Base-by-base conservation (phyloP, 1,140 invertebrate species). In the Bombus waltoni region DNA sequence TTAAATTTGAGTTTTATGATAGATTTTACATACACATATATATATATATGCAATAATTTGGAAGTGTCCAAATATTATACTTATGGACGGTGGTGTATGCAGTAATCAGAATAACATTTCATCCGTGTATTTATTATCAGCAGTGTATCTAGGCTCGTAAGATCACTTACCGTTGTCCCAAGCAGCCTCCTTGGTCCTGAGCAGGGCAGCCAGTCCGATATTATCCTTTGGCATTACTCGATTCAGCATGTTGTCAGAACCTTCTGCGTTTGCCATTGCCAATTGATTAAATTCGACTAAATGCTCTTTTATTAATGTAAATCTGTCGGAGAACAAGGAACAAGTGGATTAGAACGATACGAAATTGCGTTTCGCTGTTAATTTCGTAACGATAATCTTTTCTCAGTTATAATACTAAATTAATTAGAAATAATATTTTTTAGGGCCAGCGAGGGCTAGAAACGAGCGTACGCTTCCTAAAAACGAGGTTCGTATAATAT, bases 161-260 rank as follows among this genome's bases (percentile, higher is more conserved):
- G 22, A 32, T 65, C 77, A 95, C 96, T 96, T 94, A 97, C 98
- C 97, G 94, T 98, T 98, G 90, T 99, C 98, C 98, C 98, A 99
- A 11, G 98, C 98, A 81, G 97, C 97, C 93, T 99, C 98, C 92
- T 98, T 99, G 1, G 98, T 99, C 96, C 99, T 98, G 25, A 99
- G 96, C 83, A 99, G 95, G 8, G 99, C 99, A 22, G 98, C 98
- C 83, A 99, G 95, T 18, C 99, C 99, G 92, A 99, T 99, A 95
- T 99, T 99, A 94, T 99, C 99, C 94, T 99, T 99, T 28, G 99
- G 99, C 99, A 99, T 99, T 38, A 99, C 99, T 91, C 99, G 96
- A 95, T 99, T 99, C 88, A 99, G 96, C 99, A 99, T 99, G 94
- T 99, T 98, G 95, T 99, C 98, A 28, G 98, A 99, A 68, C 99